Percentiles rank a stretch among this genome's conserved stretches.
Conservation (phyloP, 2,888 invertebrate species). For the Beris chalybata region DNA sequence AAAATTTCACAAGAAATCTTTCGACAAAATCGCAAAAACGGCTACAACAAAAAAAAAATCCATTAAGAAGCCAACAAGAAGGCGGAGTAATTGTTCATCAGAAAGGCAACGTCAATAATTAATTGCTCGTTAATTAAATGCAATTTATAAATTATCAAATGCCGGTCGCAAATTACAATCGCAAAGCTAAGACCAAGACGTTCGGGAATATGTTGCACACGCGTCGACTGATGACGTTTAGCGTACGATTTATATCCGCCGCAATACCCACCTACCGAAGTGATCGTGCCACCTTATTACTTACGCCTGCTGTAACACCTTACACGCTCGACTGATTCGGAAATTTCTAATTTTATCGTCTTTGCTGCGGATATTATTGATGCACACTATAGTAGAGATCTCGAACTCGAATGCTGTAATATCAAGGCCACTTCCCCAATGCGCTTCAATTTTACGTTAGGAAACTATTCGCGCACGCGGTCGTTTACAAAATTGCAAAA, state of each 20-base stretch:
- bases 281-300: neutral
- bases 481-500: too few relatives aligned
- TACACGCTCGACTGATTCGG: constrained; percentile 18
- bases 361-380: constrained; percentile 14
- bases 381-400: neutral
- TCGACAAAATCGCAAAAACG: neutral
- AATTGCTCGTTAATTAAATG: constrained; percentile 20
- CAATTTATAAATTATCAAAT: constrained; percentile 20
- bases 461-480: too few relatives aligned
- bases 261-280: neutral
- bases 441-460: too few relatives aligned
- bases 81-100: constrained; percentile 15
- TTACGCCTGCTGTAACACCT: neutral
- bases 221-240: neutral
- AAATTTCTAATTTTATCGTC: constrained; percentile 28
- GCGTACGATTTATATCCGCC: too few relatives aligned
- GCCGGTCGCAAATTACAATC: neutral
- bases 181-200: constrained; percentile 1
- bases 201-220: neutral
- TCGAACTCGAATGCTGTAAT: too few relatives aligned
- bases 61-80: neutral
- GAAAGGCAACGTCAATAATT: constrained; percentile 2
- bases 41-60: neutral
- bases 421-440: too few relatives aligned
- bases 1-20: neutral